These are phyloP conservation scores for Pterocles burchelli DNA, from an alignment of 2,113 vertebrate species.

Conservation along the genomic window DNA sequence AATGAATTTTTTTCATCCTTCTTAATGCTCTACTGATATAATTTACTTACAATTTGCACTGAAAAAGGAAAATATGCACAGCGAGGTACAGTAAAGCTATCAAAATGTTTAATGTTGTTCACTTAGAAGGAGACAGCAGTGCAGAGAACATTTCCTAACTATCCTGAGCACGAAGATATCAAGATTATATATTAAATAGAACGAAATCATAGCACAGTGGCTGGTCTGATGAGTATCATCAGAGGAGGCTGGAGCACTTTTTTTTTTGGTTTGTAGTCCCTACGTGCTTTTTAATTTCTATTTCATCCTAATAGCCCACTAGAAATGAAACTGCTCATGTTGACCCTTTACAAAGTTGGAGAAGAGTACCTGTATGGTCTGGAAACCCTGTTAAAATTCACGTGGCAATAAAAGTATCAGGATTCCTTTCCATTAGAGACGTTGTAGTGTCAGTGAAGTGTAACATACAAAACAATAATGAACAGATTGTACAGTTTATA, in stretches of 20 bases:
- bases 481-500: neutral
- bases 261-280: conserved; percentile 36
- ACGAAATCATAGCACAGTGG: neutral
- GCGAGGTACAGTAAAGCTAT: neutral
- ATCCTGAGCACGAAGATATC: conserved; percentile 23
- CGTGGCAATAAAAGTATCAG: neutral
- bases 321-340: neutral
- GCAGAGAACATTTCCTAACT: conserved; percentile 25
- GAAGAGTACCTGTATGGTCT: neutral
- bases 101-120: conserved; percentile 13
- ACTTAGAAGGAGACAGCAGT: neutral
- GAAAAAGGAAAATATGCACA: neutral
- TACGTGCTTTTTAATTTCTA: conserved; percentile 45
- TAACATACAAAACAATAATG: neutral
- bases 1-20: neutral
- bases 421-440: neutral
- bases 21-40: neutral
- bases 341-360: neutral
- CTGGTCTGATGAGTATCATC: neutral
- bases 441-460: neutral
- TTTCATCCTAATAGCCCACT: neutral
- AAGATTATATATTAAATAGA: conserved; percentile 23
- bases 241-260: neutral
- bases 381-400: neutral
- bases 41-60: neutral